Evolutionary conservation across 2,113 vertebrate genomes (phyloP).

Genomic region (Podarcis muralis): DNA sequence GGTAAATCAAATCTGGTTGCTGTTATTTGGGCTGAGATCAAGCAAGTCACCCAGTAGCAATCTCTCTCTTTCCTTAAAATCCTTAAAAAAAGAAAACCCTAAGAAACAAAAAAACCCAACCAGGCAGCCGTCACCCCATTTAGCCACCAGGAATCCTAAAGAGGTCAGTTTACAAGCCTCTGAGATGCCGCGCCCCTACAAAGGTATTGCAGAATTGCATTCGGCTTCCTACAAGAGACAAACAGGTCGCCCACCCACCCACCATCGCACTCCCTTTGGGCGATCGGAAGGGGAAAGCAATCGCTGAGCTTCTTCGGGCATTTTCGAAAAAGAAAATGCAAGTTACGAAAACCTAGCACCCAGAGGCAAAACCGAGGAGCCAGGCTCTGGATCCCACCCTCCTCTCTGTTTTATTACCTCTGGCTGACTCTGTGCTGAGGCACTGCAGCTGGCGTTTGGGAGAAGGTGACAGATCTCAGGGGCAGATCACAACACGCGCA

Average conservation of each 20-base stretch:
- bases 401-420: not conserved
- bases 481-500: too few species aligned
- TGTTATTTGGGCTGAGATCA: not conserved
- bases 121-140: not conserved
- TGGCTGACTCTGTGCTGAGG: not conserved
- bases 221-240: not conserved
- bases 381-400: not conserved
- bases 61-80: too few species aligned
- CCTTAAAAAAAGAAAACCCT: too few species aligned
- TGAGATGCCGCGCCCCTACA: not conserved
- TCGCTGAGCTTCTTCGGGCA: not conserved
- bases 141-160: not conserved
- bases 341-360: not conserved
- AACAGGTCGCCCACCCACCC: not conserved
- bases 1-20: not conserved
- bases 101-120: not conserved
- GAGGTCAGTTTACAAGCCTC: not conserved
- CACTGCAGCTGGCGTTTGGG: not conserved
- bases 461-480: not conserved
- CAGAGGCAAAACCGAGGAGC: not conserved
- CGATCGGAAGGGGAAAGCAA: not conserved
- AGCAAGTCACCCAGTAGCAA: not conserved
- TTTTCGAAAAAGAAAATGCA: not conserved
- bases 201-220: not conserved
- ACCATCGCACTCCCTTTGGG: too few species aligned